These are phyloP conservation scores for Eupithecia subumbrata DNA, from an alignment of 2,888 invertebrate genomes.

Conservation along the genomic window DNA sequence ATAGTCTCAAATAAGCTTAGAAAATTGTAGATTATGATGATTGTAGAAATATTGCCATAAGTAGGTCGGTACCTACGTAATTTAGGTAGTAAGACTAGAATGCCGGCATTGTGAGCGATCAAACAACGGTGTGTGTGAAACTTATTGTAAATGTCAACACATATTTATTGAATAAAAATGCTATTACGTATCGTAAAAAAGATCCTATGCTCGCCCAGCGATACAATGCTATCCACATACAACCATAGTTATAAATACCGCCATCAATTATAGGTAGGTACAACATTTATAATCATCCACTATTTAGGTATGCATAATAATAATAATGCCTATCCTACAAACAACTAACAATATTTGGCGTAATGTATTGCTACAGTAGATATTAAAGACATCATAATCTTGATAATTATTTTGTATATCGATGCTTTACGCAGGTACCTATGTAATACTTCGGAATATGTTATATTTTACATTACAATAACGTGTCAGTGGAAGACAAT, in stretches of 20 bases:
- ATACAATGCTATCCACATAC: constrained; percentile 12
- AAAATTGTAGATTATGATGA: constrained; percentile 17
- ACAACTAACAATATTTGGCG: constrained; percentile 57
- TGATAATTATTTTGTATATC: background rate
- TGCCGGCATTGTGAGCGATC: constrained; percentile 49
- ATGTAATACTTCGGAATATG: background rate
- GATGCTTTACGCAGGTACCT: background rate
- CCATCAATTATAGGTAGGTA: background rate
- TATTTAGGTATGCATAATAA: background rate
- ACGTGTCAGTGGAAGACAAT: constrained; percentile 24
- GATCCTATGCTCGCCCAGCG: constrained; percentile 6
- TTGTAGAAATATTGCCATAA: background rate
- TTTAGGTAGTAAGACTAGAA: constrained; percentile 62
- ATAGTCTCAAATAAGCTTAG: constrained; percentile 13
- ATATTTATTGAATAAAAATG: constrained; percentile 28
- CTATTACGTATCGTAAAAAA: constrained; percentile 18
- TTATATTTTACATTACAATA: background rate
- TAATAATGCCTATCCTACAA: background rate
- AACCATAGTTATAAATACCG: background rate
- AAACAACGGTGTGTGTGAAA: constrained; percentile 25
- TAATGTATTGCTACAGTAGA: constrained; percentile 57
- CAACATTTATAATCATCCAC: background rate
- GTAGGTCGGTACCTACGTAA: constrained; percentile 39
- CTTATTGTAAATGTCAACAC: constrained; percentile 22
- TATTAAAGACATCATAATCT: constrained; percentile 13